Base-by-base conservation (phyloP, 2,797 vertebrate species). In the Picus viridis region DNA sequence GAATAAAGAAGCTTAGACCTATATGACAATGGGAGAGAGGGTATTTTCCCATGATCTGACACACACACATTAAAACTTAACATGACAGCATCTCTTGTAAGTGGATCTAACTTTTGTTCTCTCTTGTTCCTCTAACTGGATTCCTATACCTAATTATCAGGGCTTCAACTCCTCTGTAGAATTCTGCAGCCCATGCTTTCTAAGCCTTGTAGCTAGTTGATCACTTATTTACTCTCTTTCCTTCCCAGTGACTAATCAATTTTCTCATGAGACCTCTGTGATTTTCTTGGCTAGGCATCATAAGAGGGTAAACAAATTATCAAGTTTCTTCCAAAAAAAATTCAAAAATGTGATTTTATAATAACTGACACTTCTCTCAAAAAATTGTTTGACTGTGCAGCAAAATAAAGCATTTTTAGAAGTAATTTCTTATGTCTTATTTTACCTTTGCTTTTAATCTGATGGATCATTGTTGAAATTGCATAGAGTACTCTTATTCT, bases 1-100 rank as follows among this genome's bases (percentile, higher is more conserved):
- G 79, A 87, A 74, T 58, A 93, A 92, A 86, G 69, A 67, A 76
- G 2, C 32, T 92, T 71, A 83, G 59, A 90, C 68, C 36, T 80
- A 41, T 41, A 34, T 56, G 81, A 92, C 54, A 93, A 19, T 7
- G 9, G 39, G 26, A 87, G 9, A 77, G 15, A 23, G 15, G 11
- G 2, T 85, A 29, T 91, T 80, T 85, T 64, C 74, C 51, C 10
- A 16, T 27, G 51, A 45, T 83, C 86, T 93, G 19, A 80, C 87
- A 56, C 62, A 53, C 41, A 93, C 20, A 62, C 12, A 58, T 65
- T 75, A 74, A 80, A 87, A 71, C 16, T 57, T 84, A 74, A 64
- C 61, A 1, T 53, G 75, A 80, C 2, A 12, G 16, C 16, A 64
- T 7, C 16, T 80, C 5, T 32, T 68, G 6, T 61, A 71, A 84